These are phyloP conservation scores for Ivindomyrus marchei DNA, from an alignment of 2,113 vertebrate genomes.

Conservation along the genomic window DNA sequence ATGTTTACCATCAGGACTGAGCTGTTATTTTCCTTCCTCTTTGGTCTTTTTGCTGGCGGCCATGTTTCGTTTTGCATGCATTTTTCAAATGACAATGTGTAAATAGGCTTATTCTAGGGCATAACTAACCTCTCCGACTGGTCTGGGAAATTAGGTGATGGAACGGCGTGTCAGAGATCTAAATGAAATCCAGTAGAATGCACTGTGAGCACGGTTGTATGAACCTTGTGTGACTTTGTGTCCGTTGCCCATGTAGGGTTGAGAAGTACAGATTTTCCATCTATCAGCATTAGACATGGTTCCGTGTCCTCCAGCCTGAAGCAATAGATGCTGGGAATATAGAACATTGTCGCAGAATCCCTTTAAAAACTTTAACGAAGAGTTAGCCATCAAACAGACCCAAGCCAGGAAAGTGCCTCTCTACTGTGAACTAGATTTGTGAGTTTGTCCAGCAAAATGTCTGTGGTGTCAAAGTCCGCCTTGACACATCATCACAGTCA, in stretches of 20 bases:
- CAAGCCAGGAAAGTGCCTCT: background rate
- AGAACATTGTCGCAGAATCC: background rate
- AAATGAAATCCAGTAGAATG: background rate
- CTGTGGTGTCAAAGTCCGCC: background rate
- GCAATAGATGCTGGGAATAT: background rate
- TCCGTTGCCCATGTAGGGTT: background rate
- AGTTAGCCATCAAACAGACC: background rate
- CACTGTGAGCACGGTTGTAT: background rate
- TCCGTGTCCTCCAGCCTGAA: background rate
- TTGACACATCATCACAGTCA: background rate
- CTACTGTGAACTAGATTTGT: background rate
- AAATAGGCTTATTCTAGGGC: background rate
- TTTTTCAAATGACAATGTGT: conserved; percentile 2
- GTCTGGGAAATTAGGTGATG: background rate
- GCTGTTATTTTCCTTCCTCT: background rate
- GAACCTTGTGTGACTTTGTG: background rate
- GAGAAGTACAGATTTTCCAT: background rate
- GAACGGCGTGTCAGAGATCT: background rate
- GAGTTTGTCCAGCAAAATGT: background rate
- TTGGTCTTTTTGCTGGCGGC: background rate
- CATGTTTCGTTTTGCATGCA: conserved; percentile 1
- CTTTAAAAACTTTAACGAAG: background rate
- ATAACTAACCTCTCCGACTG: background rate
- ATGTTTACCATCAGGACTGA: background rate
- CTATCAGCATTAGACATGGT: background rate